A percentile compares a stretch with the other conserved stretches of the same genome.
phyloP scores from a whole-genome alignment of 1,140 invertebrate species.

The Sinonovacula constricta region DNA sequence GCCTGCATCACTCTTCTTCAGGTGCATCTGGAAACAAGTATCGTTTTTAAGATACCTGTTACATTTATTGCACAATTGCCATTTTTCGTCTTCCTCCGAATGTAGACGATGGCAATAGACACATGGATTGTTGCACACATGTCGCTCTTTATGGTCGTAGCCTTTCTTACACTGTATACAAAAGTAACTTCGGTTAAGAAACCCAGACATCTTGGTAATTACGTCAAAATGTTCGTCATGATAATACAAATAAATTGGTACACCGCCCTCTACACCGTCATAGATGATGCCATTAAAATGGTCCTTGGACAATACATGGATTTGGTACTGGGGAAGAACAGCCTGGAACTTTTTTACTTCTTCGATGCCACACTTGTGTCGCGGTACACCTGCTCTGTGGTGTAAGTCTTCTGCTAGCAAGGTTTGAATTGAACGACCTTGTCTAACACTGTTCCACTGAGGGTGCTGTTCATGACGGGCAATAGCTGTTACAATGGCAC shows the following conservation, averaged over 20 bases:
- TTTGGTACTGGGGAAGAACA: conserved; percentile 16
- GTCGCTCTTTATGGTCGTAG: conserved; percentile 38
- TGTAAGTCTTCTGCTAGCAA: conserved; percentile 24
- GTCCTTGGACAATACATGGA: conserved; percentile 49
- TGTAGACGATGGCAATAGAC: no score
- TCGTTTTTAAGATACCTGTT: conserved; percentile 36
- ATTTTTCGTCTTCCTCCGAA: conserved; percentile 12
- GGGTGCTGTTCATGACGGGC: no score
- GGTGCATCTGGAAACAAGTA: no score
- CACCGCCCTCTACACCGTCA: no score
- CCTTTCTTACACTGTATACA: conserved; percentile 47
- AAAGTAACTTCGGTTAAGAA: no score
- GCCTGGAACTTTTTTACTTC: conserved; percentile 38
- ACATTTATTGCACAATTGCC: conserved; percentile 33
- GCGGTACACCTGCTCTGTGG: conserved; percentile 9
- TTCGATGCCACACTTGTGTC: conserved; percentile 24
- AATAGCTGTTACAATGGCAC: no score
- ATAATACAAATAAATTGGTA: no score
- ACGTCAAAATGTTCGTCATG: no score
- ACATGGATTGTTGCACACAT: no score
- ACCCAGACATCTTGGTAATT: no score
- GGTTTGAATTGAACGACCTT: not conserved
- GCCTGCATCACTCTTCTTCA: conserved; percentile 1
- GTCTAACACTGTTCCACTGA: conserved; percentile 39
- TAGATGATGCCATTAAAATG: no score